phyloP scores from a whole-genome alignment of 2,888 invertebrate species.

The Disparrhopalites patrizii region DNA sequence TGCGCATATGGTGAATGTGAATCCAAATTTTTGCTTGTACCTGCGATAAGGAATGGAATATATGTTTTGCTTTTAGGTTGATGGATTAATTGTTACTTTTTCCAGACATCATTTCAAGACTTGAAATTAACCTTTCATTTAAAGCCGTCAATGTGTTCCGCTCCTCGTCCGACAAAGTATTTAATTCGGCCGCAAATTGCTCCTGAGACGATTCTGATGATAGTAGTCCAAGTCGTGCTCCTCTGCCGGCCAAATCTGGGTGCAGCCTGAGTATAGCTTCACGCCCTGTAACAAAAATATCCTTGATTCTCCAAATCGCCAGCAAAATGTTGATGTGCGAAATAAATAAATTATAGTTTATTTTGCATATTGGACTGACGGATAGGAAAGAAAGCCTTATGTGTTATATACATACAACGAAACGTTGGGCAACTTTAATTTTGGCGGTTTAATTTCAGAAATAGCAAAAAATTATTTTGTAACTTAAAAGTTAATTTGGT shows the following conservation, averaged over 20 bases:
- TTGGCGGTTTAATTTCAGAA: no score
- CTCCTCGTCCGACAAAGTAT: conserved; percentile 57
- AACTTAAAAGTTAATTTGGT: no score
- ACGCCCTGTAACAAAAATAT: no score
- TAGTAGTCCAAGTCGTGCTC: conserved; percentile 57
- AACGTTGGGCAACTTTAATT: no score
- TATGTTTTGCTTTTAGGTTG: no score
- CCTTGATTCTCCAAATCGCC: no score
- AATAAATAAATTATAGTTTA: no score
- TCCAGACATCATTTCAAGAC: background rate
- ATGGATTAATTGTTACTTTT: background rate
- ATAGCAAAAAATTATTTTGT: no score
- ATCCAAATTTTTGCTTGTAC: conserved; percentile 63
- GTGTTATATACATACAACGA: no score
- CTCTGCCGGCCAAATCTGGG: conserved; percentile 61
- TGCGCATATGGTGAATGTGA: conserved; percentile 67
- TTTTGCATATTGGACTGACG: no score
- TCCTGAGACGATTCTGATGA: conserved; percentile 60
- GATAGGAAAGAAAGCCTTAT: no score
- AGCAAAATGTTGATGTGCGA: no score
- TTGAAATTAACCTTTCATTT: conserved; percentile 50
- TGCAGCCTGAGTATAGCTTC: conserved; percentile 57
- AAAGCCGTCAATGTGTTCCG: conserved; percentile 55
- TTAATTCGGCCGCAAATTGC: conserved; percentile 59
- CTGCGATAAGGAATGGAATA: conserved; percentile 51